Base-by-base conservation (phyloP, 92 coral and sea anemone genomes). In the Muricea muricata region DNA sequence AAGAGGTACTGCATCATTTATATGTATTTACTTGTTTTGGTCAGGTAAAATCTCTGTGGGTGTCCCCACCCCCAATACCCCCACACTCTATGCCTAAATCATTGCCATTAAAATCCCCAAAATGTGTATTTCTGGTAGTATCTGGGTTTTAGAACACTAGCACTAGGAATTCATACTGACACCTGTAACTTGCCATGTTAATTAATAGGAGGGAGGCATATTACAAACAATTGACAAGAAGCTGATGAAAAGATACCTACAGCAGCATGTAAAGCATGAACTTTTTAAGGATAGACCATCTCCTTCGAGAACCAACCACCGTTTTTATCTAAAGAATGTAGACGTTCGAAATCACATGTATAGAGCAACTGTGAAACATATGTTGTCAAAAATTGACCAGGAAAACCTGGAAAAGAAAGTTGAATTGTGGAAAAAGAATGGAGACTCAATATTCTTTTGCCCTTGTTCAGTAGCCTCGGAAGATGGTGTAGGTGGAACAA, bases 281-380 rank as follows among this genome's bases (percentile, higher is more conserved):
- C 89, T 93, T 0, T 93, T 88, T 61, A 76, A 74, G 10, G 78
- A 76, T 26, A 40, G 75, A n/a, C 33, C 73, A 48, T 78, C 82
- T 15, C 97, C 92, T 3, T 33, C 90, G 4, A 21, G 21, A 0
- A 66, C 84, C 47, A 93, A 92, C 84, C 83, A 92, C 76, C 87
- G 93, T 50, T 93, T 39, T 68, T 79, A 83, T 67, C 97, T 92
- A 32, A 83, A 79, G 32, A 78, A 87, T 57, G 82, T 79, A 20
- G 88, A 86, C 31, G 40, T 90, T 40, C 79, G 88, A 20, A 92
- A 92, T 85, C 93, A 89, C 63, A 92, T 92, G 88, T 92, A 89
- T 76, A 41, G 34, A 54, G 93, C 96, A 75, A 23, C 89, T 10
- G 78, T 90, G 14, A 90, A 87, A 76, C 35, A 79, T 21, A 26